Conservation (phyloP, 2,888 invertebrate genomes). For the Platyscelio sp. region DNA sequence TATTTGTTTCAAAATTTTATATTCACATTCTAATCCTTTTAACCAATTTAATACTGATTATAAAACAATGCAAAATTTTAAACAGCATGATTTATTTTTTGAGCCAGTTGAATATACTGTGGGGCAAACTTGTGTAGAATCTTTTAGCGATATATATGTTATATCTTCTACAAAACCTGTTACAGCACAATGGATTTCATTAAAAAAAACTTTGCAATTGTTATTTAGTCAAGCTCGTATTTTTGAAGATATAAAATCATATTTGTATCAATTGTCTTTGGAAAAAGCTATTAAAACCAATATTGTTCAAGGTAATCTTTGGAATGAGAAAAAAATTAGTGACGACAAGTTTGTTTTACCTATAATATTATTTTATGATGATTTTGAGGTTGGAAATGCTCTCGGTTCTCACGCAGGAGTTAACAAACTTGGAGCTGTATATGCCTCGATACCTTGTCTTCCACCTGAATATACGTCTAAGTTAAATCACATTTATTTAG, state of each 20-base stretch:
- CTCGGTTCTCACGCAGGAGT: background rate
- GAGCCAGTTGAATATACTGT: constrained; percentile 25
- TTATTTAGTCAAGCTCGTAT: constrained; percentile 14
- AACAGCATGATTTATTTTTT: background rate
- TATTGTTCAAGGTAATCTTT: constrained; percentile 26
- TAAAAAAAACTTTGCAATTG: constrained; percentile 9
- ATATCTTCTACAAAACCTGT: background rate
- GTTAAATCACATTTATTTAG: no score
- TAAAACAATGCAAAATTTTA: background rate
- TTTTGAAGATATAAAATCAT: constrained; percentile 14
- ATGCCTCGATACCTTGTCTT: constrained; percentile 4
- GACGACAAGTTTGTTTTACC: background rate
- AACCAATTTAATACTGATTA: background rate
- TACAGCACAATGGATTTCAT: constrained; percentile 25
- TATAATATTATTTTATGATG: constrained; percentile 12
- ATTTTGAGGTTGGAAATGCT: constrained; percentile 16
- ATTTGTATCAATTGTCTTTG: background rate
- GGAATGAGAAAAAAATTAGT: background rate
- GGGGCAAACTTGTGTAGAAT: background rate
- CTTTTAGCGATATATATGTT: background rate
- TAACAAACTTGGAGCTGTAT: constrained; percentile 8
- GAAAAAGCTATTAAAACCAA: background rate
- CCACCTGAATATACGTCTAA: background rate
- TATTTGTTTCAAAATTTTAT: background rate
- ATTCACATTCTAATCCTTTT: constrained; percentile 1